phyloP scores from a whole-genome alignment of 2,113 vertebrate genomes.

The Notothenia rossii region DNA sequence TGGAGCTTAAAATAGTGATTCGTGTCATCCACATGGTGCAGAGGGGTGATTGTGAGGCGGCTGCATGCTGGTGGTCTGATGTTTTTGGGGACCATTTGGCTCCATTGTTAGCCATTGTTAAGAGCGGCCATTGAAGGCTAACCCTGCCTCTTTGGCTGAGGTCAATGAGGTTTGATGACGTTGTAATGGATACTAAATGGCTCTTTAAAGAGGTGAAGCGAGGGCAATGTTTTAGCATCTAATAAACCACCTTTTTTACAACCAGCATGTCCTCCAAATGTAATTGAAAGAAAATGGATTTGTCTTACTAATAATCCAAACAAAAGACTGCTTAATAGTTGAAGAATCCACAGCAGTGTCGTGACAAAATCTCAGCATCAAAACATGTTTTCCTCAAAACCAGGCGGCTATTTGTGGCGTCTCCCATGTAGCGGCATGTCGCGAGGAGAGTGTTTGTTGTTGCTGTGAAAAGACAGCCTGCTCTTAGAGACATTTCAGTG shows the following conservation, averaged over 20 bases:
- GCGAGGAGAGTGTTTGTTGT: slow-evolving; percentile 64
- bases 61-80: slow-evolving; percentile 82
- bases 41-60: slow-evolving; percentile 77
- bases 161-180: slow-evolving; percentile 74
- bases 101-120: slow-evolving; percentile 79
- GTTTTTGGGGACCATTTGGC: slow-evolving; percentile 84
- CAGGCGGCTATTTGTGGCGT: slow-evolving; percentile 64
- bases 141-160: slow-evolving; percentile 58
- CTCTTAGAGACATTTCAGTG: slow-evolving; percentile 38
- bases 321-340: slow-evolving; percentile 15
- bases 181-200: slow-evolving; percentile 71
- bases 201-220: slow-evolving; percentile 64
- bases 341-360: slow-evolving; percentile 40
- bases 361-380: slow-evolving; percentile 56
- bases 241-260: slow-evolving; percentile 32
- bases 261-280: not conserved
- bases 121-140: slow-evolving; percentile 53
- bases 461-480: slow-evolving; percentile 68
- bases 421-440: slow-evolving; percentile 71
- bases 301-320: not conserved
- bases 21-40: slow-evolving; percentile 42
- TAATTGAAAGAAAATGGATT: not conserved
- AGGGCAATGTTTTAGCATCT: slow-evolving; percentile 25
- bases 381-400: slow-evolving; percentile 70
- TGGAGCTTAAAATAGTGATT: slow-evolving; percentile 54